phyloP scores from a whole-genome alignment of 2,888 invertebrate genomes.

The Rhogogaster chlorosoma region DNA sequence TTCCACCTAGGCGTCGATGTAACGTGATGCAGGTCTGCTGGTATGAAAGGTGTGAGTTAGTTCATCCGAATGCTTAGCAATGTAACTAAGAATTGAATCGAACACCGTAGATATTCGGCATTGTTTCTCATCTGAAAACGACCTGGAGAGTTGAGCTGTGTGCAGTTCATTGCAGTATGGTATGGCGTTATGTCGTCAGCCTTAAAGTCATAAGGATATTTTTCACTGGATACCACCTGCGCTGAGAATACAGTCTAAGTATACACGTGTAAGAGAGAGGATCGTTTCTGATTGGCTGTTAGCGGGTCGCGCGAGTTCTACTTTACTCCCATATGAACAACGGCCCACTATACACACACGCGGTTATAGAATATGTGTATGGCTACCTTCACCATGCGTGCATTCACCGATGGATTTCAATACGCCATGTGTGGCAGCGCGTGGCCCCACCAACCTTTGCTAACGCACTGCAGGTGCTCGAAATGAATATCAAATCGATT shows the following conservation, averaged over 20 bases:
- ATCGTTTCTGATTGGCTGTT: conserved; percentile 32
- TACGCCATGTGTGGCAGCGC: not conserved
- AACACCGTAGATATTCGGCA: conserved; percentile 47
- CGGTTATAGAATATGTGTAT: not conserved
- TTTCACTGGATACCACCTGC: conserved; percentile 45
- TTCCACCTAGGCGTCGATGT: not conserved
- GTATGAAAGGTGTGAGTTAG: not conserved
- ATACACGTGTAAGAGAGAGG: conserved; percentile 30
- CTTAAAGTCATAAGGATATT: conserved; percentile 47
- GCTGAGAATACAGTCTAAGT: conserved; percentile 26
- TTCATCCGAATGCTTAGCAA: conserved; percentile 26
- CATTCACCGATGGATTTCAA: conserved; percentile 10
- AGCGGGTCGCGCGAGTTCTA: conserved; percentile 50
- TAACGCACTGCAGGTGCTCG: not conserved
- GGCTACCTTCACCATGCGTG: conserved; percentile 23
- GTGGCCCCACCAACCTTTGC: not conserved
- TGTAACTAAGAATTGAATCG: conserved; percentile 43
- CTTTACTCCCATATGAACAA: conserved; percentile 45
- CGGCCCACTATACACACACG: not conserved
- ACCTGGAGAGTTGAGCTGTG: not conserved
- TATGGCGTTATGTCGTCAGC: conserved; percentile 36
- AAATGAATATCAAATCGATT: not conserved
- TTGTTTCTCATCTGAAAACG: conserved; percentile 39
- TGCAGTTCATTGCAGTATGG: not conserved
- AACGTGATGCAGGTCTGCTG: not conserved